Evolutionary conservation across 2,113 vertebrate species (phyloP).

Genomic region (Centrocercus urophasianus): DNA sequence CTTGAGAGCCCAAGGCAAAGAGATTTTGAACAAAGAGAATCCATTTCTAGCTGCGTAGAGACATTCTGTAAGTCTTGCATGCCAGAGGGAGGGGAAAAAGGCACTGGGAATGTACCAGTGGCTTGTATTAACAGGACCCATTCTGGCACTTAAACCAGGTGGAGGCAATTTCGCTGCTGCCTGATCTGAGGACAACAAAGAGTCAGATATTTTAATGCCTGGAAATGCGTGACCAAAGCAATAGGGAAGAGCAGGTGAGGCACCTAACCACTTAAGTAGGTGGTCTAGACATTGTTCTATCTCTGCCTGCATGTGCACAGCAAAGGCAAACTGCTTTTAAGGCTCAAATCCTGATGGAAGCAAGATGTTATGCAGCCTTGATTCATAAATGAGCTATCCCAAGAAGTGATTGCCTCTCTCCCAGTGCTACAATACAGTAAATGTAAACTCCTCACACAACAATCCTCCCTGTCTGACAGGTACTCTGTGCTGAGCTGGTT

Average conservation of each 20-base stretch:
- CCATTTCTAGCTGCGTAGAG: background rate
- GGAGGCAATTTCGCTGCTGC: background rate
- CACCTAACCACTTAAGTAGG: background rate
- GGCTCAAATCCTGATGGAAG: background rate
- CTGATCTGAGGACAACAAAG: background rate
- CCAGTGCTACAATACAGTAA: background rate
- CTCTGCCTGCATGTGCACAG: rapidly evolving
- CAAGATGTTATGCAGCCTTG: background rate
- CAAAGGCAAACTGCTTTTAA: background rate
- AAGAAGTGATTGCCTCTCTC: background rate
- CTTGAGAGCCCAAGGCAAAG: background rate
- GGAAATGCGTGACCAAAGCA: background rate
- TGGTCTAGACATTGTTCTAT: background rate
- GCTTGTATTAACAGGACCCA: background rate
- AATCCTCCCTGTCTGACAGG: background rate
- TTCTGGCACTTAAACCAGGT: background rate
- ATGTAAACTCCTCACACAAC: background rate
- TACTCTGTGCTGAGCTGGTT: background rate
- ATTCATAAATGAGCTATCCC: background rate
- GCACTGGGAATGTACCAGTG: background rate
- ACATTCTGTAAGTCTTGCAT: background rate
- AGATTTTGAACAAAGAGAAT: background rate
- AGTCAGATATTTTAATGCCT: background rate
- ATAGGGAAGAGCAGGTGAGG: background rate
- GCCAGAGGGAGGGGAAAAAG: background rate